Conservation (phyloP, 2,113 vertebrate genomes). For the Nibea coibor region DNA sequence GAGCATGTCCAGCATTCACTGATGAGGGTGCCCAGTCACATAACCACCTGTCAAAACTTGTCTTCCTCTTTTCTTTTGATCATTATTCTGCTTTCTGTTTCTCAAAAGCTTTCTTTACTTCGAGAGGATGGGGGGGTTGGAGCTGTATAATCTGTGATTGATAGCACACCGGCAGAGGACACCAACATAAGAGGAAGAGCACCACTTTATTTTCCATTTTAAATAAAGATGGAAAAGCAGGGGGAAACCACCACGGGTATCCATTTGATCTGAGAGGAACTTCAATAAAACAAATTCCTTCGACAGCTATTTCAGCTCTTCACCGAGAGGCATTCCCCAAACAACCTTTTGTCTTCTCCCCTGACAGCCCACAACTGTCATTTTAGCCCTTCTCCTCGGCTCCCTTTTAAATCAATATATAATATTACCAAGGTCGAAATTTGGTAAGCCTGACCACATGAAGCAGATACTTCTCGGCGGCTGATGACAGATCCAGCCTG, state of each 20-base stretch:
- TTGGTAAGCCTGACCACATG: constrained; percentile 60
- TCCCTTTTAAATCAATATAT: constrained; percentile 82
- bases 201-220: constrained; percentile 85
- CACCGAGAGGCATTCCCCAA: constrained; percentile 69
- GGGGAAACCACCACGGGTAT: constrained; percentile 84
- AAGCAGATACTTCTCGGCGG: constrained; percentile 58
- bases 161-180: constrained; percentile 77
- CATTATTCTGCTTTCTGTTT: constrained; percentile 8
- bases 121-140: constrained; percentile 16
- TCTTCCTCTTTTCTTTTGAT: constrained; percentile 68
- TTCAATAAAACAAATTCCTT: constrained; percentile 83
- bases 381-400: constrained; percentile 61
- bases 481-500: constrained; percentile 53
- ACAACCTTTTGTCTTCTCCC: constrained; percentile 75
- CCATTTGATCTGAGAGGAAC: constrained; percentile 86
- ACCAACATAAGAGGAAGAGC: constrained; percentile 45
- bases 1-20: constrained; percentile 63
- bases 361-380: constrained; percentile 77
- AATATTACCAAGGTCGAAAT: constrained; percentile 81
- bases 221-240: constrained; percentile 85
- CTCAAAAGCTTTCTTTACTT: constrained; percentile 33
- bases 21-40: constrained; percentile 53
- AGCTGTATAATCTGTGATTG: constrained; percentile 69
- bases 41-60: constrained; percentile 74
- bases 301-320: constrained; percentile 77